Evolutionary conservation across 2,113 vertebrate genomes (phyloP), one percentile per base, ranked within the genome.

Genomic region (Tragulus kanchil): DNA sequence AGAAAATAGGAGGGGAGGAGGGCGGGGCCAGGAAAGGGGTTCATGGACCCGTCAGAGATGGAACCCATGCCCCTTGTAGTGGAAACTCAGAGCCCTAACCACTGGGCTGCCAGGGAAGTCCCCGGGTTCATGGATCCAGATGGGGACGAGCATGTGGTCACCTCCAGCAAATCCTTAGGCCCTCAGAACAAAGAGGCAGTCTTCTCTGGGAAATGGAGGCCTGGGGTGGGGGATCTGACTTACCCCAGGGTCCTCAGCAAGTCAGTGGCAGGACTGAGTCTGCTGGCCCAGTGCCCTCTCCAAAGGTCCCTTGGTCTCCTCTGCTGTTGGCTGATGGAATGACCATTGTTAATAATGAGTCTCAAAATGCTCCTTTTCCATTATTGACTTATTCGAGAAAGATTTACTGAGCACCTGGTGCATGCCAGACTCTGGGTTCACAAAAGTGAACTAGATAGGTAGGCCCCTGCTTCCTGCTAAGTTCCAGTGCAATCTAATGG

Each of bases 321-420:
- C 71, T 21, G 73, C 85, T 91, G n/a, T 42, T 62, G 81, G 64
- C 75, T 62, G 36, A 78, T 85, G 69, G 73, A 54, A 64, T 77
- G 69, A 16, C 26, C 23, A 9, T 65, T 79, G 19, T 59, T 64
- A 96, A n/a, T 23, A 82, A 82, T 52, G 54, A 69, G 26, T 73
- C 85, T 94, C 82, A 83, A 62, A 91, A 42, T 88, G 21, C 36
- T 64, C 64, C 71, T 88, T 87, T 73, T 54, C 82, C 59, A 78
- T 48, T 62, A 50, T 84, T 85, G 62, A 8, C 79, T 94, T 88
- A n/a, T 75, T 85, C 31, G 82, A 86, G 69, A 94, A 90, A 67
- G 62, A 78, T 86, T 93, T 88, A 77, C 85, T 78, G 54, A 97
- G 89, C 61, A 85, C 21, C 61, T 88, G 25, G 25, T 85, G 28